A percentile compares a stretch with the other conserved stretches of the same genome.
Conservation (phyloP, 2,888 invertebrate species). For the Athetis lepigone region DNA sequence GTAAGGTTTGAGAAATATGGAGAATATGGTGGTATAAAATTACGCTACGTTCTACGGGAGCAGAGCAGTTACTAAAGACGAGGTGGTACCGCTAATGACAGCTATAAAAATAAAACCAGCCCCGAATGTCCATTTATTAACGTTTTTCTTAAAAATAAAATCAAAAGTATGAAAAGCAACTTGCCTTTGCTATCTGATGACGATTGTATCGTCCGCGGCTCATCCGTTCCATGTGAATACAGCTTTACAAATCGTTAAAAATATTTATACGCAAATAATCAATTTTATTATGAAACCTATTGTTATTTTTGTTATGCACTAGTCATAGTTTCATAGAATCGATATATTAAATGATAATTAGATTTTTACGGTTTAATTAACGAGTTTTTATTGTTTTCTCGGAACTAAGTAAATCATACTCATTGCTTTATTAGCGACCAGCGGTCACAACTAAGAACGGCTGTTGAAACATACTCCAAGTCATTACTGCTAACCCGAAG, state of each 20-base stretch:
- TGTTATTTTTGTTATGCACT: slow-evolving; percentile 18
- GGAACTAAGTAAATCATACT: neutral
- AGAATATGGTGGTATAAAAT: no score
- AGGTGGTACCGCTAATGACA: no score
- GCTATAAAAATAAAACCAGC: no score
- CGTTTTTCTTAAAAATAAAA: no score
- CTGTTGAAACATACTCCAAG: no score
- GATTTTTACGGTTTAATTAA: slow-evolving; percentile 9
- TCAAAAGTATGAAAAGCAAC: neutral
- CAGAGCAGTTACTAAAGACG: no score
- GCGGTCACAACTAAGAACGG: no score
- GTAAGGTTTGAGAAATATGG: no score
- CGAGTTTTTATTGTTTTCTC: slow-evolving; percentile 7
- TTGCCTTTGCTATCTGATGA: neutral
- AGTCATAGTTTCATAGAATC: slow-evolving; percentile 39
- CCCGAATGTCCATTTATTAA: no score
- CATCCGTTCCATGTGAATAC: neutral
- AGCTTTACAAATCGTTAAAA: slow-evolving; percentile 6
- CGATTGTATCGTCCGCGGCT: neutral
- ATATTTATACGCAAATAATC: slow-evolving; percentile 21
- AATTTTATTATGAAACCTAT: slow-evolving; percentile 11
- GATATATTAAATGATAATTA: slow-evolving; percentile 11
- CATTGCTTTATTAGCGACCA: neutral
- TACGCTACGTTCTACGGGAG: no score
- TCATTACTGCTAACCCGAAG: no score